These are phyloP conservation scores for Megaceryle alcyon DNA, from an alignment of 2,797 vertebrate species.

Conservation along the genomic window DNA sequence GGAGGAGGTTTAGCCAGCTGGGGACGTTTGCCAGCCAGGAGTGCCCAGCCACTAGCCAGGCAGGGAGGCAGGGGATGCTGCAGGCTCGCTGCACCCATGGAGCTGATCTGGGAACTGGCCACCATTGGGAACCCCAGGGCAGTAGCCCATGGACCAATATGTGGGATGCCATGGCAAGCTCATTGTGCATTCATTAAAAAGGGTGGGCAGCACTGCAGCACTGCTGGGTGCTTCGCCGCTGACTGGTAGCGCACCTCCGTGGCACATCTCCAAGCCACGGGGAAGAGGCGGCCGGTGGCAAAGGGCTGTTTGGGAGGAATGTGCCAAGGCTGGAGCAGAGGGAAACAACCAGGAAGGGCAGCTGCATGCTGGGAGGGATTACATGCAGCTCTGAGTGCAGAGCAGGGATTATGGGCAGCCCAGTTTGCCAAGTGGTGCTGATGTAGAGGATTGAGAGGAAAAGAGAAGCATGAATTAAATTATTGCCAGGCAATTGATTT, in stretches of 20 bases:
- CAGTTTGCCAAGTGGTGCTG: background rate
- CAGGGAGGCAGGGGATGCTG: background rate
- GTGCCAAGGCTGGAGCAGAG: background rate
- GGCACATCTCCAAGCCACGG: rapidly evolving
- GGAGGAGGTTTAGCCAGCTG: background rate
- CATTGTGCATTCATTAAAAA: background rate
- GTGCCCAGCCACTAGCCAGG: rapidly evolving
- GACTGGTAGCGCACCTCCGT: rapidly evolving
- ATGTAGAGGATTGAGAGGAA: background rate
- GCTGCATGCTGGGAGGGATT: background rate
- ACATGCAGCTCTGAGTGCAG: background rate
- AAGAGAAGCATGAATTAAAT: background rate
- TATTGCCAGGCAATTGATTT: background rate
- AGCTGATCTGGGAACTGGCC: background rate
- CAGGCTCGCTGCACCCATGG: rapidly evolving
- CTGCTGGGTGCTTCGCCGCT: background rate
- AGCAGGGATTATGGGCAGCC: background rate
- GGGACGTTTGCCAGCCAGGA: background rate
- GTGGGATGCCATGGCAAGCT: background rate
- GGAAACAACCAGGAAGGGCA: background rate
- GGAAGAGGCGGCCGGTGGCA: background rate
- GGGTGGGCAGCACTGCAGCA: rapidly evolving
- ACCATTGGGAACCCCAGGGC: background rate
- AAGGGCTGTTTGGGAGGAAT: background rate
- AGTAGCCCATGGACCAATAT: rapidly evolving